These are phyloP conservation scores for Caranx ignobilis DNA, from an alignment of 2,113 vertebrate genomes.

Conservation along the genomic window DNA sequence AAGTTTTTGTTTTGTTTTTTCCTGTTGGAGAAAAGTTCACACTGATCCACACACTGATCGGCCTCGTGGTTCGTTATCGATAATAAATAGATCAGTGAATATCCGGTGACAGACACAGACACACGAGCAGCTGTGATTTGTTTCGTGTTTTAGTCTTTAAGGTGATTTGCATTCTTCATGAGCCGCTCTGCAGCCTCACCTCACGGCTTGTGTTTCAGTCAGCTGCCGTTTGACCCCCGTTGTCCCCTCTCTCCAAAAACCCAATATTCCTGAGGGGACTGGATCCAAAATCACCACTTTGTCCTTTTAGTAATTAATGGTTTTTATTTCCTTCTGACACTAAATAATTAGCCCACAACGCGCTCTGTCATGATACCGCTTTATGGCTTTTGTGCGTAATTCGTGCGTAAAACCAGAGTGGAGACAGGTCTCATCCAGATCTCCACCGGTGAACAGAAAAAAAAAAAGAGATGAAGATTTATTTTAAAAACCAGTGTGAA, in stretches of 20 bases:
- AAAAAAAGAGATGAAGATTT: too few species aligned
- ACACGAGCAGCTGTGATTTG: not conserved
- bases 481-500: too few species aligned
- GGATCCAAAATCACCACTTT: not conserved
- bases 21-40: not conserved
- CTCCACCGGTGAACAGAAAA: not conserved
- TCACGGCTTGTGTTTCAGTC: not conserved
- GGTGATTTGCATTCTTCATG: too few species aligned
- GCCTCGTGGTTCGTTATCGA: not conserved
- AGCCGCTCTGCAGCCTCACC: not conserved
- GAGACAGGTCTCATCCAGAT: not conserved
- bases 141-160: not conserved
- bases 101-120: too few species aligned
- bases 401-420: too few species aligned
- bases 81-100: not conserved
- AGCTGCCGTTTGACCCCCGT: constrained; percentile 30
- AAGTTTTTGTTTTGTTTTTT: too few species aligned
- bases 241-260: constrained; percentile 6
- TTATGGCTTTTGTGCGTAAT: too few species aligned
- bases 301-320: not conserved
- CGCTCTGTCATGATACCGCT: not conserved
- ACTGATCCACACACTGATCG: not conserved
- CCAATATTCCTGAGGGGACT: constrained; percentile 25
- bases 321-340: not conserved
- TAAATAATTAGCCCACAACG: too few species aligned